Percentiles rank a stretch among this genome's conserved stretches.
Conservation (phyloP, 2,113 vertebrate species). For the Ornithorhynchus anatinus region DNA sequence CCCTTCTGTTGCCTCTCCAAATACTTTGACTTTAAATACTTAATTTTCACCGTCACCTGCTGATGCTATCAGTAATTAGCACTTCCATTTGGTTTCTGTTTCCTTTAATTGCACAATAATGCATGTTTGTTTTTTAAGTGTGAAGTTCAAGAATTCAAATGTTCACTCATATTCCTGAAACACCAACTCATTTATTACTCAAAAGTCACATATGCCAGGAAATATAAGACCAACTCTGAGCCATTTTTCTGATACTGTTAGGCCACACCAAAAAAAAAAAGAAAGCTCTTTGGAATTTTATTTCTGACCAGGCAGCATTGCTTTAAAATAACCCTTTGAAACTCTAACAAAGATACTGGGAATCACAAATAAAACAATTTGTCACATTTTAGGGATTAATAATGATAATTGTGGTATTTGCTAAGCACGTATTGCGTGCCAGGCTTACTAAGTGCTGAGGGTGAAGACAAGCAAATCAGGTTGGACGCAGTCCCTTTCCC, state of each 20-base stretch:
- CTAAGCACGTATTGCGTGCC: not conserved
- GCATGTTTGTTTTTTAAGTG: not conserved
- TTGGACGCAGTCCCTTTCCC: too few species aligned
- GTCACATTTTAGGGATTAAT: too few species aligned
- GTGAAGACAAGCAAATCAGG: too few species aligned
- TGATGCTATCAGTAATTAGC: not conserved
- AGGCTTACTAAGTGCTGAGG: not conserved
- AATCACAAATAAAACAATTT: too few species aligned
- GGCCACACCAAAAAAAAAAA: constrained; percentile 24
- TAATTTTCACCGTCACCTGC: not conserved
- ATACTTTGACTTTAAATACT: not conserved
- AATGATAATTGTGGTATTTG: too few species aligned
- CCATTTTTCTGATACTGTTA: not conserved
- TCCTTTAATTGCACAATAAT: not conserved
- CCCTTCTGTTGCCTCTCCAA: not conserved
- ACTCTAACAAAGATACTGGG: constrained; percentile 18
- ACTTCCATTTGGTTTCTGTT: not conserved
- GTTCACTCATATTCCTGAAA: not conserved
- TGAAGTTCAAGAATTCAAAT: not conserved
- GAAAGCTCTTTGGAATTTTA: not conserved
- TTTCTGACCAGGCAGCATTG: not conserved
- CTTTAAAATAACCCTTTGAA: not conserved
- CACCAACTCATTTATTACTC: not conserved
- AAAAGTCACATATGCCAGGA: not conserved
- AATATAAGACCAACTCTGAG: not conserved